A percentile compares a stretch with the other conserved stretches of the same genome.
Evolutionary conservation across 2,797 vertebrate genomes (phyloP).

Genomic region (Poecilia wingei): DNA sequence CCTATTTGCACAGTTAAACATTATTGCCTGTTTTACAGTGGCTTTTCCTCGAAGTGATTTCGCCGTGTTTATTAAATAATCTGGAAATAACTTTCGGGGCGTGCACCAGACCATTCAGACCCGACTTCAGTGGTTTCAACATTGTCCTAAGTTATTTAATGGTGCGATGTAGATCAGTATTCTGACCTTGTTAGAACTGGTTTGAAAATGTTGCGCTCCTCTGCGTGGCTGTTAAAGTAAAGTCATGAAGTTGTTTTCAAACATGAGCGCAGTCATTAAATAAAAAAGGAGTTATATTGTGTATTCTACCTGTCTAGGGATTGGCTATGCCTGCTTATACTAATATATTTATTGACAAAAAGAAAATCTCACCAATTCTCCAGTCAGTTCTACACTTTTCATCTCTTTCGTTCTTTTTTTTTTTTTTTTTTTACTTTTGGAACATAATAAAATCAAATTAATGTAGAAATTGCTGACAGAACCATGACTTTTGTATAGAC

Average conservation of each 20-base stretch:
- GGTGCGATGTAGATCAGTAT: background rate
- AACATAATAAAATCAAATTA: background rate
- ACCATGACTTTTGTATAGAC: background rate
- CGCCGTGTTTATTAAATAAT: background rate
- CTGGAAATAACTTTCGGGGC: background rate
- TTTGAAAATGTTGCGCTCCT: background rate
- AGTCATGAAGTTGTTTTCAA: background rate
- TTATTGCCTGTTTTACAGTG: background rate
- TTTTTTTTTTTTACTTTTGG: background rate
- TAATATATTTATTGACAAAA: background rate
- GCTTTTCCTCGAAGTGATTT: background rate
- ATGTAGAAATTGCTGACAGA: background rate
- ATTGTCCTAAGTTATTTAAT: background rate
- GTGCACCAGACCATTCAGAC: background rate
- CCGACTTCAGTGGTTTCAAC: background rate
- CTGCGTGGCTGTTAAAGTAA: background rate
- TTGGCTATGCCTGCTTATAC: background rate
- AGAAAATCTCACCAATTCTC: background rate
- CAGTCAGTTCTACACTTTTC: background rate
- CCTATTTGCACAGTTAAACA: background rate
- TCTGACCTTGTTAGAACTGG: background rate
- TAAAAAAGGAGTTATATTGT: background rate
- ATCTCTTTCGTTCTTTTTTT: too few species aligned
- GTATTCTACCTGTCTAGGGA: background rate
- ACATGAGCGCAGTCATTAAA: background rate